Evolutionary conservation across 2,113 vertebrate genomes (phyloP).

Genomic region (Phodopus roborovskii): DNA sequence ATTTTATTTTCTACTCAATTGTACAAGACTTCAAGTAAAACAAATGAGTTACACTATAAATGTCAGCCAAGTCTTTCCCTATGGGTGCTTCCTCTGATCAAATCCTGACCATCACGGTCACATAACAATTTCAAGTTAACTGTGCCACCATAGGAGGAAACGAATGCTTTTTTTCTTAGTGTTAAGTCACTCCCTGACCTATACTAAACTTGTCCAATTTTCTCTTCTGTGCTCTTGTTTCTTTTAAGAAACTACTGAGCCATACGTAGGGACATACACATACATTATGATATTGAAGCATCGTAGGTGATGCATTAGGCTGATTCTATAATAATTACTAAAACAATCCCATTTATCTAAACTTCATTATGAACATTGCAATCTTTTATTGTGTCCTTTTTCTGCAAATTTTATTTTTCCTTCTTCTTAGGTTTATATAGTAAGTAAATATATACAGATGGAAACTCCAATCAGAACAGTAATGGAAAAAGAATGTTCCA

Average conservation of each 20-base stretch:
- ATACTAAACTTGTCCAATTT: not conserved
- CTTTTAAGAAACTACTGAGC: not conserved
- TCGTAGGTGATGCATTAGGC: not conserved
- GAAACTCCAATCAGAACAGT: not conserved
- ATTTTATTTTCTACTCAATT: conserved; percentile 7
- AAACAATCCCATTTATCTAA: not conserved
- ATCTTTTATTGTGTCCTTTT: not conserved
- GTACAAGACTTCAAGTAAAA: not conserved
- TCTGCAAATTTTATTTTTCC: not conserved
- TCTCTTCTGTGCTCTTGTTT: not conserved
- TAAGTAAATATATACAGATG: not conserved
- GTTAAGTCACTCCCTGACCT: not conserved
- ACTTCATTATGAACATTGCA: not conserved
- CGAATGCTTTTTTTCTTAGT: not conserved
- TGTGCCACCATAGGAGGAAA: not conserved
- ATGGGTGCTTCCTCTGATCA: not conserved
- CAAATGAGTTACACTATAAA: not conserved
- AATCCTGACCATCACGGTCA: not conserved
- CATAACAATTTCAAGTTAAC: not conserved
- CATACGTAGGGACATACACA: not conserved
- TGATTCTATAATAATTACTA: not conserved
- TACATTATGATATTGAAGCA: not conserved
- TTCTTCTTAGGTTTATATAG: not conserved
- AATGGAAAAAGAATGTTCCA: not conserved
- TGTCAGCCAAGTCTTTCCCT: not conserved